Evolutionary conservation across 2,888 invertebrate species (phyloP), one percentile per base, ranked within the genome.

Genomic region (Orchesellides sinensis): DNA sequence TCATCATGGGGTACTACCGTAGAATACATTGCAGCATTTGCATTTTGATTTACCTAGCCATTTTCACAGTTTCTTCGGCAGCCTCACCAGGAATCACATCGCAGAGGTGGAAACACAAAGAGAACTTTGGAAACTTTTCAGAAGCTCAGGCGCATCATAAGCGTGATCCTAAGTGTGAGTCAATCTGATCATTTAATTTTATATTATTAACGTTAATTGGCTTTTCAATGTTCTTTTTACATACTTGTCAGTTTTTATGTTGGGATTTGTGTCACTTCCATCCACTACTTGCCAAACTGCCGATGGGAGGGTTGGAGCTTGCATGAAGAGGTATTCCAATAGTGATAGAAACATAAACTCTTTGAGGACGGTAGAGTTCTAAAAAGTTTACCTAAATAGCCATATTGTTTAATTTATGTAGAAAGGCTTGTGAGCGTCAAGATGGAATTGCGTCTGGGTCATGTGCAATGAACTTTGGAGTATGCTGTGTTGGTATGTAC

Each of bases 401-500:
- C 23, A 40, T 4, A 5, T 40, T 21, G 4, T 17, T 25, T 25
- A 3, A 10, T 17, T 59, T 56, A 35, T 29, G 5, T 27, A 80
- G 83, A 6, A 68, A 63, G 2, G 73, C 61, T 69, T 86, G 86
- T 61, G 8, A 27, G 17, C 21, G 65, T 2, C 61, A 72, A 40
- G 75, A 63, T 6, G 84, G 84, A 19, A 61, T 29, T 23, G 73
- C 54, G 6, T 59, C 65, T 12, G 86, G 85, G 5, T 68, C 70
- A 2, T 87, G 87, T 47, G 85, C 80, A 4, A 40, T 25, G 40
- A 85, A 84, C 4, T 83, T 84, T 69, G 85, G 87, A 23, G 77
- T 77, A 17, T 87, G 87, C 40, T 87, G 87, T 70, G 35, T 83
- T 10, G 68, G 87, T 87, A 84, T 78, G 75, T 47, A 14, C 23